phyloP scores from a whole-genome alignment of 2,113 vertebrate species.

The Sciurus niger region DNA sequence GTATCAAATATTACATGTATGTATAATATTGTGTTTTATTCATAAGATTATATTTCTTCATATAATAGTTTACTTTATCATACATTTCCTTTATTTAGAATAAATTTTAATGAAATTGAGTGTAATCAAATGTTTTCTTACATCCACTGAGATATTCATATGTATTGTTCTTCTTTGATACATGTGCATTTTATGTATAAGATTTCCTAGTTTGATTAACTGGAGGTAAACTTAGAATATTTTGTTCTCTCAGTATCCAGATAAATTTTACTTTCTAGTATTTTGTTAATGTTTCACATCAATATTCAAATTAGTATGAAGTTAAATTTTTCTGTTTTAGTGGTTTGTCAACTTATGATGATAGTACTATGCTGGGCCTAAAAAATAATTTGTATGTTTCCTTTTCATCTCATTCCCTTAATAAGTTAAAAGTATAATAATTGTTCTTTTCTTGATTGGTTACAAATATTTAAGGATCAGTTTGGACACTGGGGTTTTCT shows the following conservation, averaged over 20 bases:
- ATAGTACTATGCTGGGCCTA: too few relatives aligned
- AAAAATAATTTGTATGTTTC: background rate
- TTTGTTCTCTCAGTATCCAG: background rate
- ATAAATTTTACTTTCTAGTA: conserved; percentile 31
- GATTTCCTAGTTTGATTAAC: background rate
- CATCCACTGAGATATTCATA: background rate
- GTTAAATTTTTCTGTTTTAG: background rate
- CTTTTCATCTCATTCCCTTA: background rate
- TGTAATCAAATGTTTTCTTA: background rate
- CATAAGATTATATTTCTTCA: background rate
- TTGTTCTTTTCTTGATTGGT: background rate
- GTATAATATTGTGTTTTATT: background rate
- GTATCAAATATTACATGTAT: background rate
- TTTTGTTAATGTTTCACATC: background rate
- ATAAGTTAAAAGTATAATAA: background rate
- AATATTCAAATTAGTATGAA: background rate
- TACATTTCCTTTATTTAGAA: background rate
- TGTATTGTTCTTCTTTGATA: background rate
- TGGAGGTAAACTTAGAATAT: background rate
- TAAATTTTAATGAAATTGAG: background rate
- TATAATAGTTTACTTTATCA: background rate
- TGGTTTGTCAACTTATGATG: background rate
- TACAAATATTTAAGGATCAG: background rate
- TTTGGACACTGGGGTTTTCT: background rate
- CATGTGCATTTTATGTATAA: background rate